Conservation (phyloP, 2,888 invertebrate genomes). For the Ectemnius continuus region DNA sequence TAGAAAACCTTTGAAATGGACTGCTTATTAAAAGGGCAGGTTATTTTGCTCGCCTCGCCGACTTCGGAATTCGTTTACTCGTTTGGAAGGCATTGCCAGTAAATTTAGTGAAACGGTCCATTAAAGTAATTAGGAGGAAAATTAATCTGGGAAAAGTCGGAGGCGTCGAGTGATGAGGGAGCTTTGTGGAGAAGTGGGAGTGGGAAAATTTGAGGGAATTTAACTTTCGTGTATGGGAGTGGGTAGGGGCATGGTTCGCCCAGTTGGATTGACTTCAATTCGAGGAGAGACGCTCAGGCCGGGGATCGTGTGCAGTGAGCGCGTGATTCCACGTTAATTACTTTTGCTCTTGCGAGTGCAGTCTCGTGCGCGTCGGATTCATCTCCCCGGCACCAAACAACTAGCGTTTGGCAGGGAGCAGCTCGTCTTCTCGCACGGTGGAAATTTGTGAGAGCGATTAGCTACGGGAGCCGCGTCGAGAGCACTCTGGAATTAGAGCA, state of each 20-base stretch:
- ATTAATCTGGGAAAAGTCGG: no score
- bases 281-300: not conserved
- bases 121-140: constrained; percentile 10
- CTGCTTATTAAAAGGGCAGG: no score
- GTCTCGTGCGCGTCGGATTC: constrained; percentile 1
- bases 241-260: no score
- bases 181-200: no score
- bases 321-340: constrained; percentile 30
- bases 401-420: not conserved
- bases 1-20: no score
- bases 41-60: no score
- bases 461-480: not conserved
- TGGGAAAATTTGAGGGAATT: no score
- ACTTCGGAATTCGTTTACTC: no score
- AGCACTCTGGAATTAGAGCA: constrained; percentile 21
- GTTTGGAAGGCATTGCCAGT: not conserved
- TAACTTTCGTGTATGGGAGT: no score
- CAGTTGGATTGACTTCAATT: no score
- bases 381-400: not conserved
- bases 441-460: constrained; percentile 6
- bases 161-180: no score
- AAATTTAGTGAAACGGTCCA: constrained; percentile 30
- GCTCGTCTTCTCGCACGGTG: constrained; percentile 2
- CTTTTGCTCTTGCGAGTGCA: constrained; percentile 11
- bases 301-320: not conserved